Evolutionary conservation across 2,888 invertebrate genomes (phyloP).

Genomic region (Drosophila incognita): DNA sequence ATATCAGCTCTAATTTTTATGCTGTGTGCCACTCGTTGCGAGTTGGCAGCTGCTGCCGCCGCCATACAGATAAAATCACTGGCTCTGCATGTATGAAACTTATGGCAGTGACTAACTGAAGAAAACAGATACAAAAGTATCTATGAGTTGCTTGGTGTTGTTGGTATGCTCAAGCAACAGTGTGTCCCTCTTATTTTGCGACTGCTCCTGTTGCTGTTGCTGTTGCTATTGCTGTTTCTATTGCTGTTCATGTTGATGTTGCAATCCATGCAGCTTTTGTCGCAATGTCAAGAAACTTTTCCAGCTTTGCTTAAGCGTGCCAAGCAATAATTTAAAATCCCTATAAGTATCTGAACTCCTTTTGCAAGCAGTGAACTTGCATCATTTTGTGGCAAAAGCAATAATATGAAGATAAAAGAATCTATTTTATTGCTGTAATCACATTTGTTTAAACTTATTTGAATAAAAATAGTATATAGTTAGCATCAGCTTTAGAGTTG

Average conservation of each 20-base stretch:
- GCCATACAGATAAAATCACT: conserved; percentile 59
- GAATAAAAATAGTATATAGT: background rate
- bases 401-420: background rate
- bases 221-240: background rate
- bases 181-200: conserved; percentile 12
- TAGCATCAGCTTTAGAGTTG: background rate
- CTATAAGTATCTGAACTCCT: background rate
- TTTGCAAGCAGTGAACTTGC: background rate
- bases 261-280: conserved; percentile 64
- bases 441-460: background rate
- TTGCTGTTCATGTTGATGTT: conserved; percentile 12
- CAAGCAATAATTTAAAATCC: conserved; percentile 23
- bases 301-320: conserved; percentile 8
- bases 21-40: conserved; percentile 61
- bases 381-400: background rate
- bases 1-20: conserved; percentile 69
- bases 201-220: conserved; percentile 11
- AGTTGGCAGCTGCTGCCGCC: conserved; percentile 57
- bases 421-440: no score
- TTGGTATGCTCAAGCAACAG: conserved; percentile 22
- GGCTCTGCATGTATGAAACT: conserved; percentile 42
- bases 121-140: conserved; percentile 65
- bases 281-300: conserved; percentile 82
- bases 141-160: conserved; percentile 41
- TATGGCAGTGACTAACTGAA: conserved; percentile 53